Evolutionary conservation across 2,888 invertebrate species (phyloP), one percentile per base, ranked within the genome.

Genomic region (Alentia gelatinosa): DNA sequence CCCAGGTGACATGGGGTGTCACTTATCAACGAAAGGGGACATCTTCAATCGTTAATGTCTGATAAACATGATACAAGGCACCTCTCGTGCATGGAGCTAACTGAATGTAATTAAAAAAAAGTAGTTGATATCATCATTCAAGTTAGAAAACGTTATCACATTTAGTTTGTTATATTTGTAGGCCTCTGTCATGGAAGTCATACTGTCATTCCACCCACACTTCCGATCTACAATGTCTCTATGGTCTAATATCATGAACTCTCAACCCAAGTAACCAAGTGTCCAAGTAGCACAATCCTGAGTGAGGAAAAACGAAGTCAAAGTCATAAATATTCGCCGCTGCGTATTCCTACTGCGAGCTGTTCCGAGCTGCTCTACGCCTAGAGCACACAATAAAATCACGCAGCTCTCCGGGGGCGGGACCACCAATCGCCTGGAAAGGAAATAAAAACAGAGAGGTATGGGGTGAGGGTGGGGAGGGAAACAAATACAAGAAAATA

Each of bases 351-450:
- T n/a, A 9, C 5, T n/a, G 19, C 9, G 5, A 56, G 56, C n/a
- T 56, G 23, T 19, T 56, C 56, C 19, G 56, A 56, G 56, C 68
- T 12, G 68, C 68, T 30, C 68, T 68, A 68, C 33, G 68, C 33
- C 68, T 68, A 68, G 68, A 30, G 68, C 68, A 68, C 68, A 68
- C 68, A 68, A 68, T 68, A 68, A 68, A 68, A 68, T 68, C 68
- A 68, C 68, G 33, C 33, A 26, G 12, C 68, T 4, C 68, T 30
- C 26, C 3, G 68, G 5, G 68, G 33, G n/a, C 33, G 12, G 30
- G 30, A 30, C 68, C 30, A 26, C 68, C 68, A 68, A 68, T 30
- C 68, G 26, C 68, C 23, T 30, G 26, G 68, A 68, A 68, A 68
- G 68, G 68, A 30, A 68, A 68, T 68, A 68, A 68, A 68, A 68